These are phyloP conservation scores for Keiferia lycopersicella DNA, from an alignment of 2,888 invertebrate genomes.

Conservation along the genomic window DNA sequence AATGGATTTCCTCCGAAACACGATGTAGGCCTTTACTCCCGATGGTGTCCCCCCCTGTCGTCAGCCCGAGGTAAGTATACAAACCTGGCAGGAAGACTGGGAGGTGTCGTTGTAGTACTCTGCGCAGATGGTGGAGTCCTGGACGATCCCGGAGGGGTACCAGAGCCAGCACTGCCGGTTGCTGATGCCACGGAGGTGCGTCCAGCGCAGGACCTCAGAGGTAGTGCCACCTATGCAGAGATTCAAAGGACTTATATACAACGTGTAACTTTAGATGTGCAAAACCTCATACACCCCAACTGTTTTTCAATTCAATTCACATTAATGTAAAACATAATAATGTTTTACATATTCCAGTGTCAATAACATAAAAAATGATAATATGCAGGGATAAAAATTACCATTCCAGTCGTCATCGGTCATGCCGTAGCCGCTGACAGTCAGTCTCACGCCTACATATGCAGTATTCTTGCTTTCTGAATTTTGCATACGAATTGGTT, in stretches of 20 bases:
- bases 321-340: too few relatives aligned
- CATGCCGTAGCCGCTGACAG: slow-evolving; percentile 63
- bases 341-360: too few relatives aligned
- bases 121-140: slow-evolving; percentile 59
- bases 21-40: too few relatives aligned
- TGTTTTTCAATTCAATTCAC: too few relatives aligned
- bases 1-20: too few relatives aligned
- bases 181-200: slow-evolving; percentile 63
- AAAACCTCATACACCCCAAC: too few relatives aligned
- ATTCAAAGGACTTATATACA: too few relatives aligned
- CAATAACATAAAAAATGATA: neutral
- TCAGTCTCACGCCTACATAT: slow-evolving; percentile 48
- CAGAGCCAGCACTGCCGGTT: slow-evolving; percentile 57
- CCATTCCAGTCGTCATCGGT: slow-evolving; percentile 59
- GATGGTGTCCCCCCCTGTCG: too few relatives aligned
- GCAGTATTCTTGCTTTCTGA: slow-evolving; percentile 50
- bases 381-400: slow-evolving; percentile 31
- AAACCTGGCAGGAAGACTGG: slow-evolving; percentile 69
- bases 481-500: slow-evolving; percentile 62
- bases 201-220: slow-evolving; percentile 70
- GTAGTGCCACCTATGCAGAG: slow-evolving; percentile 52
- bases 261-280: too few relatives aligned
- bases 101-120: slow-evolving; percentile 59
- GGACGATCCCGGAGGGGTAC: slow-evolving; percentile 53
- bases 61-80: too few relatives aligned